These are phyloP conservation scores for Meloidogyne exigua DNA, from an alignment of 1,140 invertebrate species.

Conservation along the genomic window DNA sequence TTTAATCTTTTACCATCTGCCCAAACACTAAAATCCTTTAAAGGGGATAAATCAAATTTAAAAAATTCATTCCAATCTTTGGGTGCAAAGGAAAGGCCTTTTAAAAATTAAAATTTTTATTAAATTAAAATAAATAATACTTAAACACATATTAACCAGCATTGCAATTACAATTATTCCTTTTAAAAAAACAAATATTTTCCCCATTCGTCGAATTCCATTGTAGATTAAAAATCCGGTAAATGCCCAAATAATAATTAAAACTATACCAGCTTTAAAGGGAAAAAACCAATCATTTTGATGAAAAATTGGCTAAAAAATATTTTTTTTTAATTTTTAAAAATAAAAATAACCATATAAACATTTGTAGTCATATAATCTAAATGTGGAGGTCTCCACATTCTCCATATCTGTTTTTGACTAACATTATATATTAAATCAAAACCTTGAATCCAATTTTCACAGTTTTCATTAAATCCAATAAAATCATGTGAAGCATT, in stretches of 20 bases:
- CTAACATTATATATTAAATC: neutral
- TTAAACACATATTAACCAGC: neutral
- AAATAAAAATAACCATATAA: neutral
- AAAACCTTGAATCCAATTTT: neutral
- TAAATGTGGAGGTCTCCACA: neutral
- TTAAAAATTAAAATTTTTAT: neutral
- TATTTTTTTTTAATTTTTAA: too few relatives aligned
- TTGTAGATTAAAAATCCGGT: neutral
- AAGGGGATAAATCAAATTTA: neutral
- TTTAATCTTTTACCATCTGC: neutral
- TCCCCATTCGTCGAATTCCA: neutral
- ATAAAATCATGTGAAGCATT: neutral
- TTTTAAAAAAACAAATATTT: neutral
- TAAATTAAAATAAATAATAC: neutral
- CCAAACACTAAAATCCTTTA: neutral
- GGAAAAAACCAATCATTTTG: conserved; percentile 4
- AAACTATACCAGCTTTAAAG: neutral
- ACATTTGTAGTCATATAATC: neutral
- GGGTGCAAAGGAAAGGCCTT: too few relatives aligned
- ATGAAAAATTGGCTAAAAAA: neutral
- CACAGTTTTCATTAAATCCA: neutral
- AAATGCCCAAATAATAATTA: neutral
- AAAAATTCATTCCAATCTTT: neutral
- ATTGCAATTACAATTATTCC: neutral
- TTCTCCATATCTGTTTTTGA: neutral